Evolutionary conservation across 2,113 vertebrate species (phyloP).

Genomic region (Albula glossodonta): DNA sequence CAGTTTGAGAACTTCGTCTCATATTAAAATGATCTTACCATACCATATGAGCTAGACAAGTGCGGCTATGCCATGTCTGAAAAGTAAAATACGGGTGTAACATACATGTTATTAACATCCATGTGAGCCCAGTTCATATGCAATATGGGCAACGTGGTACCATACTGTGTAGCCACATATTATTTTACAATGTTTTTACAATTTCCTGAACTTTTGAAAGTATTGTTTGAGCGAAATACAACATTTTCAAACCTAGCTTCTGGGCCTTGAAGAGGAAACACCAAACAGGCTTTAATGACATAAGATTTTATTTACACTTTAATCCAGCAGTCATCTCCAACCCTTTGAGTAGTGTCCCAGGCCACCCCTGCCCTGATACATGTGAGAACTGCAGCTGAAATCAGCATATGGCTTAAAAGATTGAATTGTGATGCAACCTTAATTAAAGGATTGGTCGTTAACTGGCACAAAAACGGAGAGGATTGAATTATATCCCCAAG

Average conservation of each 20-base stretch:
- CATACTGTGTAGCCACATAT: too few relatives aligned
- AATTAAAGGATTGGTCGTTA: background rate
- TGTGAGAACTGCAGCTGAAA: background rate
- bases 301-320: background rate
- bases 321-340: background rate
- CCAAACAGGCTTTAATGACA: background rate
- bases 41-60: too few relatives aligned
- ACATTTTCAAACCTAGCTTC: background rate
- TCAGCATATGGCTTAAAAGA: background rate
- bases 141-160: too few relatives aligned
- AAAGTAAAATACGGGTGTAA: too few relatives aligned
- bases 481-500: background rate
- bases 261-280: background rate
- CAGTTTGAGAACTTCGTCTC: too few relatives aligned
- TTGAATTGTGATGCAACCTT: background rate
- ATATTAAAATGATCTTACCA: too few relatives aligned
- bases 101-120: too few relatives aligned
- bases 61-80: too few relatives aligned
- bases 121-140: too few relatives aligned
- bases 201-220: too few relatives aligned
- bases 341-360: background rate
- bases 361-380: background rate
- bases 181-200: too few relatives aligned
- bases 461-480: background rate
- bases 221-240: background rate